Conservation (phyloP, 2,113 vertebrate species). For the Glaucidium brasilianum region DNA sequence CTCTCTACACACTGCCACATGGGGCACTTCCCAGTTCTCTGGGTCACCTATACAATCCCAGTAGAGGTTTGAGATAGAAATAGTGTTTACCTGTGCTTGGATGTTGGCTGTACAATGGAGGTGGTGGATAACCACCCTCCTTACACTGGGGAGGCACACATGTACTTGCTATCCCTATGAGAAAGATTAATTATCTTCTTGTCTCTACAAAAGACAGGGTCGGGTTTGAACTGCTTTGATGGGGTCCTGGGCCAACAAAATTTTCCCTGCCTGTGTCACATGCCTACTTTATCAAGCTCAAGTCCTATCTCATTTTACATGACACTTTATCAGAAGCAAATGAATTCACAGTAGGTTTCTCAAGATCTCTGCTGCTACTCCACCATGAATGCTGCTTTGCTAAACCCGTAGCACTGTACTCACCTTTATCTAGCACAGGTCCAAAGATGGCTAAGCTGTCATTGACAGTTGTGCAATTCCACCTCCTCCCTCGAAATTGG, state of each 20-base stretch:
- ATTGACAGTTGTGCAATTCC: conserved; percentile 95
- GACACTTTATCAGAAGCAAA: neutral
- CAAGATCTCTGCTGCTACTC: neutral
- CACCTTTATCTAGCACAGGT: conserved; percentile 96
- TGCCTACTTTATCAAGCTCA: neutral
- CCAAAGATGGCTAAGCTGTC: conserved; percentile 96
- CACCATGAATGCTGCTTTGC: fast-evolving
- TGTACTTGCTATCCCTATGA: neutral
- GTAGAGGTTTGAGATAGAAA: neutral
- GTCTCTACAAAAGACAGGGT: neutral
- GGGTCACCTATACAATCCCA: neutral
- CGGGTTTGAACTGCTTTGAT: neutral
- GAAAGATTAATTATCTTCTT: neutral
- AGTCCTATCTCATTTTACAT: neutral
- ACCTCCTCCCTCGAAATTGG: conserved; percentile 93
- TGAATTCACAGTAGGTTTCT: neutral
- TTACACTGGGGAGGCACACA: neutral
- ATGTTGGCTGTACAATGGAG: neutral
- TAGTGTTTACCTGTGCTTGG: neutral
- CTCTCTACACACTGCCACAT: neutral
- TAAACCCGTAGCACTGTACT: neutral
- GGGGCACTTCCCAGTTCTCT: neutral
- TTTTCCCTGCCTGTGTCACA: neutral
- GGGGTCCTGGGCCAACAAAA: neutral
- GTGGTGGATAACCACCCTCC: neutral